A percentile compares a stretch with the other conserved stretches of the same genome.
Conservation (phyloP, 2,113 vertebrate genomes). For the Eurypyga helias region DNA sequence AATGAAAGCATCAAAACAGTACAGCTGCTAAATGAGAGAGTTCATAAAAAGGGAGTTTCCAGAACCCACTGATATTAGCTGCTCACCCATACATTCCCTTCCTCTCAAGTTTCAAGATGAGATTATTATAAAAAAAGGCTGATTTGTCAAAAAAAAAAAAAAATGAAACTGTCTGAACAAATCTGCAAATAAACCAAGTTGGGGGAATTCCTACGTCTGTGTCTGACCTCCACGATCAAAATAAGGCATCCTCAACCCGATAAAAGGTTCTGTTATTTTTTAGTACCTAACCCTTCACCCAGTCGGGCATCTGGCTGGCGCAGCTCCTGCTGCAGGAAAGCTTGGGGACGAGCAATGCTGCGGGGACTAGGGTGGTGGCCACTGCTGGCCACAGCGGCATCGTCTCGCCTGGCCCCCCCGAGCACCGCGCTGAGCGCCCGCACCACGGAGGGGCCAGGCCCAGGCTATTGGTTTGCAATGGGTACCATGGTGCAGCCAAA, state of each 20-base stretch:
- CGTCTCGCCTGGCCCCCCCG: fast-evolving
- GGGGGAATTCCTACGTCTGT: conserved; percentile 72
- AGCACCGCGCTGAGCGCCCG: fast-evolving
- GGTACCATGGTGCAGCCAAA: background rate
- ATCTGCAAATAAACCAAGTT: conserved; percentile 55
- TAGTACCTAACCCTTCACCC: background rate
- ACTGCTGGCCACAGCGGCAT: fast-evolving
- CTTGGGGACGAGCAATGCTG: background rate
- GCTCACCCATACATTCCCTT: conserved; percentile 77
- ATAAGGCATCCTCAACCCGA: background rate
- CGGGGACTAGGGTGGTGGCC: background rate
- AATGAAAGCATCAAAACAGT: conserved; percentile 70
- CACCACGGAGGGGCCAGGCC: background rate
- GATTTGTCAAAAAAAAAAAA: conserved; percentile 59
- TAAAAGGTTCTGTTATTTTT: background rate
- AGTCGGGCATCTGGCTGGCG: fast-evolving
- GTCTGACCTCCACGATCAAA: conserved; percentile 32
- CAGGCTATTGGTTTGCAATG: background rate
- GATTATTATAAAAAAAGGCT: conserved; percentile 70
- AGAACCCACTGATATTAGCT: conserved; percentile 77
- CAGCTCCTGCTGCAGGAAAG: background rate
- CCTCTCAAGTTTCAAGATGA: conserved; percentile 84
- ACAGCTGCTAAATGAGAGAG: conserved; percentile 68
- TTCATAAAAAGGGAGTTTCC: conserved; percentile 83
- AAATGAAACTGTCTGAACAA: conserved; percentile 59